Conservation (phyloP, 2,797 vertebrate genomes). For the Pitangus sulphuratus region DNA sequence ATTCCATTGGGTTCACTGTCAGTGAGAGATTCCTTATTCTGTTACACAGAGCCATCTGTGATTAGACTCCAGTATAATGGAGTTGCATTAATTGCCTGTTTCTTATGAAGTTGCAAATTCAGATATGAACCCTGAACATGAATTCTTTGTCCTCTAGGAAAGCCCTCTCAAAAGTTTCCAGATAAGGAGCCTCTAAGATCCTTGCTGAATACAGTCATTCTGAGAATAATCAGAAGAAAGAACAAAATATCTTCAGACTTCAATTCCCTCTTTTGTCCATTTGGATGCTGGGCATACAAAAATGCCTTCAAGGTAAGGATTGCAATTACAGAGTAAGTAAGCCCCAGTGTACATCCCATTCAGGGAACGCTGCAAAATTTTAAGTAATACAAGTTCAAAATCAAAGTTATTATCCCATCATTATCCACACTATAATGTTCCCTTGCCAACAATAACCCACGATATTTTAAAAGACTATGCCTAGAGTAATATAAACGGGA, state of each 20-base stretch:
- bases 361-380: conserved; percentile 28
- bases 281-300: conserved; percentile 10
- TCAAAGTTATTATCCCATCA: conserved; percentile 54
- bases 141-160: not conserved
- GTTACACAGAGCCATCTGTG: not conserved
- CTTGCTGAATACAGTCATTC: not conserved
- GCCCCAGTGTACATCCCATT: not conserved
- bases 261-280: not conserved
- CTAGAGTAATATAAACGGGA: conserved; percentile 52
- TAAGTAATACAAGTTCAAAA: conserved; percentile 59
- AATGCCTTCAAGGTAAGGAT: conserved; percentile 37
- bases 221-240: conserved; percentile 17
- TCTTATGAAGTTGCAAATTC: not conserved
- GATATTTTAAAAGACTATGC: conserved; percentile 45
- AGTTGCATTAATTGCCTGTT: not conserved
- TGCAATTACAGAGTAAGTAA: conserved; percentile 48
- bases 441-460: conserved; percentile 27
- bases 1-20: not conserved
- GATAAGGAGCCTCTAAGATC: not conserved
- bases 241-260: not conserved
- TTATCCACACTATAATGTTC: conserved; percentile 32
- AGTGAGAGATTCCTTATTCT: not conserved
- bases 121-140: not conserved
- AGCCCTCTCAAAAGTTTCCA: not conserved
- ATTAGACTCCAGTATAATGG: not conserved